Base-by-base conservation (phyloP, 2,113 vertebrate species). In the Hippoglossus stenolepis region DNA sequence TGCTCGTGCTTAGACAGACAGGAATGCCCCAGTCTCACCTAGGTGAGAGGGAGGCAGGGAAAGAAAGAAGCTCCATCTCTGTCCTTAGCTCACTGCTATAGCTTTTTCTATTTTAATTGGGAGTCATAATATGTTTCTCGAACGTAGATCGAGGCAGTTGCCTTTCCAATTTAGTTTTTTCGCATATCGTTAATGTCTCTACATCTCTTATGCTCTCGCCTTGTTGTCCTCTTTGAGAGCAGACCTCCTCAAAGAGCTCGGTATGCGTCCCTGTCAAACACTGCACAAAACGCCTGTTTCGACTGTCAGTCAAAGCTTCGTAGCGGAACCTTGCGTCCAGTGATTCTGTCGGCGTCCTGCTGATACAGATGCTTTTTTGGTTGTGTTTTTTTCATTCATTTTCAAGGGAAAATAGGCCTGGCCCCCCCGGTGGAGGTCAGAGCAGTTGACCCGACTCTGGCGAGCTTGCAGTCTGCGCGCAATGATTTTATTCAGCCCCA, bases 401-500 rank as follows among this genome's bases (percentile, higher is more conserved):
- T 64, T 45, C 23, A 4, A 21, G 14, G 14, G 79, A 84, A 85
- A 87, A 28, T 59, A 72, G 84, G 76, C 58, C 49, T 18, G 59
- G 87, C 54, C 75, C 80, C 80, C 88, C 82, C 20, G 14, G 66
- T 71, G 75, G 67, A 76, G 77, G 86, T 87, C 87, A 88, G 80
- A 78, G 51, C 59, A 49, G 66, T 85, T 92, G 87, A 90, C 83
- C 88, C 82, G 21, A 59, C 57, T 73, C 80, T 78, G 78, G 84
- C 68, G 38, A 73, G 77, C 85, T 81, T 68, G 69, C 77, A 80
- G 77, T 77, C 80, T 80, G 76, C 67, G 63, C 58, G 79, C 58
- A 17, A 73, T 69, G 86, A 84, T 87, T 89, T 92, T 82, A 85
- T 91, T 86, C 89, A 86, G 79, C 26, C 72, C 84, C 82, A 71